These are phyloP conservation scores for Falco peregrinus DNA, from an alignment of 2,797 vertebrate species.

Conservation along the genomic window DNA sequence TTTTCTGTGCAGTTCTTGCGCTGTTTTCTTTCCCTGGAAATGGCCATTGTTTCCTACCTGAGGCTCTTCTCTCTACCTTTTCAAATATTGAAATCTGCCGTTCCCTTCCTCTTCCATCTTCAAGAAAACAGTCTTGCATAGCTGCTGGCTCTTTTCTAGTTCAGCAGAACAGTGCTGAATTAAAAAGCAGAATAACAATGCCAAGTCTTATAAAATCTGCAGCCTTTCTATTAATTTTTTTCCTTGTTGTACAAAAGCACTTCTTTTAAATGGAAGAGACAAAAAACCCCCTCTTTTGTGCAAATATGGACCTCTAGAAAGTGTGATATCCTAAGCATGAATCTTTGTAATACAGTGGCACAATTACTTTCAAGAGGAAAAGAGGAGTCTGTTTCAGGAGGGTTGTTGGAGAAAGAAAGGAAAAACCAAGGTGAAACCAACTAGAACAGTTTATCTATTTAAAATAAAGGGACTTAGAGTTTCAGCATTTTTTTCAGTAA, in stretches of 20 bases:
- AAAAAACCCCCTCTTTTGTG: neutral
- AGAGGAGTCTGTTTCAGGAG: neutral
- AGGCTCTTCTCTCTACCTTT: neutral
- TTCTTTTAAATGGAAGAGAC: neutral
- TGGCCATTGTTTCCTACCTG: neutral
- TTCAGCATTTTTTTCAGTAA: neutral
- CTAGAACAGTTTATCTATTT: neutral
- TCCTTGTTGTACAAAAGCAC: neutral
- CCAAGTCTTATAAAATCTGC: neutral
- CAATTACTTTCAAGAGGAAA: neutral
- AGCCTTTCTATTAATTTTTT: neutral
- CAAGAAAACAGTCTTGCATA: neutral
- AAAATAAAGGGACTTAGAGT: neutral
- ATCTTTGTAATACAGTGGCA: neutral
- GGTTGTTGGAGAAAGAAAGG: neutral
- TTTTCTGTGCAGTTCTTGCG: neutral
- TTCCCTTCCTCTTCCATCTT: neutral
- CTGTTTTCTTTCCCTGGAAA: neutral
- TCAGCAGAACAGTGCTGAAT: neutral
- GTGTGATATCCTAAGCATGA: neutral
- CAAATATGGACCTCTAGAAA: neutral
- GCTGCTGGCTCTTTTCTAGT: neutral
- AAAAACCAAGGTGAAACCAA: neutral
- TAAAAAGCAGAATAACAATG: neutral
- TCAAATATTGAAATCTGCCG: neutral